These are phyloP conservation scores for Tromatobia lineatoria DNA, from an alignment of 2,888 invertebrate species.

Conservation along the genomic window DNA sequence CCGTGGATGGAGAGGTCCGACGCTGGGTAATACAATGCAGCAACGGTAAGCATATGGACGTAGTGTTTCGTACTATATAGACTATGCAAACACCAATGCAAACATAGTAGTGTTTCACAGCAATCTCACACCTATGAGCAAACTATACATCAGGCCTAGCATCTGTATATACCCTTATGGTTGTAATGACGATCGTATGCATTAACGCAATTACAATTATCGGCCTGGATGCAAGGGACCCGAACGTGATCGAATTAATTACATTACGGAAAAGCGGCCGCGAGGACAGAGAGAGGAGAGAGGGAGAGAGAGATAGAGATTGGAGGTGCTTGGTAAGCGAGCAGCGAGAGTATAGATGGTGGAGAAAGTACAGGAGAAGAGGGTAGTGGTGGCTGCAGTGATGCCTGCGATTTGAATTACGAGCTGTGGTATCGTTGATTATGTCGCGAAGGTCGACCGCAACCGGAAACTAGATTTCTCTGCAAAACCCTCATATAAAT, in stretches of 20 bases:
- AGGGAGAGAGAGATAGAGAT: slow-evolving; percentile 24
- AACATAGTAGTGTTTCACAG: slow-evolving; percentile 16
- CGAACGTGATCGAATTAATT: slow-evolving; percentile 69
- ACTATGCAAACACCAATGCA: slow-evolving; percentile 3
- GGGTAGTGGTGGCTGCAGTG: slow-evolving; percentile 17
- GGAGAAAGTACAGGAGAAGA: slow-evolving; percentile 11
- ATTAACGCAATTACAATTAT: slow-evolving; percentile 72
- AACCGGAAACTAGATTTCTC: slow-evolving; percentile 48
- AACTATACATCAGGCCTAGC: background rate
- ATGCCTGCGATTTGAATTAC: slow-evolving; percentile 47
- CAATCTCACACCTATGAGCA: slow-evolving; percentile 29
- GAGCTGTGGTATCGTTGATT: slow-evolving; percentile 52
- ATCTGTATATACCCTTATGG: slow-evolving; percentile 12
- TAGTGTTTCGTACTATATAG: slow-evolving; percentile 12
- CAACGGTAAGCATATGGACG: slow-evolving; percentile 5
- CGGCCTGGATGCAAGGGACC: slow-evolving; percentile 64
- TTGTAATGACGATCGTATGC: slow-evolving; percentile 66
- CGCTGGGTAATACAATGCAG: too few species aligned
- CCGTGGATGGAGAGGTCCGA: too few species aligned
- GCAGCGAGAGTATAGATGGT: slow-evolving; percentile 20
- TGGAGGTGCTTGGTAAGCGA: slow-evolving; percentile 22
- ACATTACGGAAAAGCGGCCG: slow-evolving; percentile 68
- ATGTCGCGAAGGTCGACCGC: slow-evolving; percentile 41
- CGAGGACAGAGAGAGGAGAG: slow-evolving; percentile 22
- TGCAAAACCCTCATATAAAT: slow-evolving; percentile 3